phyloP scores from a whole-genome alignment of 2,113 vertebrate species.

The Callospermophilus lateralis region DNA sequence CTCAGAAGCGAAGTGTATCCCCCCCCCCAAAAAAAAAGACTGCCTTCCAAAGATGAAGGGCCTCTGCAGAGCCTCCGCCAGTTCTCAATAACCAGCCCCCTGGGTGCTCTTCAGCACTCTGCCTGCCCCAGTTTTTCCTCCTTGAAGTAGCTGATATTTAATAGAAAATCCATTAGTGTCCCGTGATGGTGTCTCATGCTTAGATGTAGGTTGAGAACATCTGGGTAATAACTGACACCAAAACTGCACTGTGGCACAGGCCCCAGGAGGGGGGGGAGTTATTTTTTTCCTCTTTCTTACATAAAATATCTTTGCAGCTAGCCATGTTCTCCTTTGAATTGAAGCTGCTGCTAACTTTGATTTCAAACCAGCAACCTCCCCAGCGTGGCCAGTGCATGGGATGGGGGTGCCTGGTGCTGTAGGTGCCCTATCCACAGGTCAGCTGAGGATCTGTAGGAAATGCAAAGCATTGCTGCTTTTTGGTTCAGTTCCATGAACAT shows the following conservation, averaged over 20 bases:
- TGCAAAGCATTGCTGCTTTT: not conserved
- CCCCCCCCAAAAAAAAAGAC: not conserved
- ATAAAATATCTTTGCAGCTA: conserved; percentile 59
- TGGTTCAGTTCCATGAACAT: not conserved
- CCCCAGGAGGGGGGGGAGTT: not conserved
- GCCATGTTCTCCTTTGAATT: conserved; percentile 62
- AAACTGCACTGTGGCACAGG: conserved; percentile 62
- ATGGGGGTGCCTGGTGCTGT: not conserved
- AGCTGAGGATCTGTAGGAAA: not conserved
- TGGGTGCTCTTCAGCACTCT: not conserved
- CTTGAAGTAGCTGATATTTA: conserved; percentile 79
- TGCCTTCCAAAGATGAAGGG: not conserved
- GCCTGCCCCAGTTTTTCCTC: conserved; percentile 85
- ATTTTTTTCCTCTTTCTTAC: conserved; percentile 78
- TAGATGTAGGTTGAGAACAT: conserved; percentile 65
- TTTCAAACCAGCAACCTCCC: conserved; percentile 5
- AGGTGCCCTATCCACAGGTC: not conserved
- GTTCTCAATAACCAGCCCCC: conserved; percentile 8
- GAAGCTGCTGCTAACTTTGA: conserved; percentile 70
- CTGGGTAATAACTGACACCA: not conserved
- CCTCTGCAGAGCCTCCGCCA: not conserved
- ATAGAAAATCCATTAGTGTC: conserved; percentile 23
- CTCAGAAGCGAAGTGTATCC: not conserved
- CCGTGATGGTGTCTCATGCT: not conserved
- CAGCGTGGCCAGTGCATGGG: not conserved